Conservation (phyloP, 2,113 vertebrate species). For the Turnix velox region DNA sequence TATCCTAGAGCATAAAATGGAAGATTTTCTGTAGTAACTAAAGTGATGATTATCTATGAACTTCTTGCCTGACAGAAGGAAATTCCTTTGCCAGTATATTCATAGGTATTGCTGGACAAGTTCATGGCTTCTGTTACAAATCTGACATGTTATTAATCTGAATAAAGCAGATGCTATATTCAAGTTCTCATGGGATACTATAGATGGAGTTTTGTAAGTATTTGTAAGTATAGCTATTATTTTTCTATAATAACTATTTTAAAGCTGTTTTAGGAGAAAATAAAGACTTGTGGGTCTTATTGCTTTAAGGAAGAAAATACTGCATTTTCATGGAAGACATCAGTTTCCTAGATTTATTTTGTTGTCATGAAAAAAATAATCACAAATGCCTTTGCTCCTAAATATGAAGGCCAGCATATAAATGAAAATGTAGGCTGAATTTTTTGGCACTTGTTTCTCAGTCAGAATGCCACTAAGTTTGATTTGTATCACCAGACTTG, state of each 20-base stretch:
- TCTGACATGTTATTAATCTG: neutral
- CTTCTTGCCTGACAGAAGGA: neutral
- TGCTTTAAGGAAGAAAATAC: neutral
- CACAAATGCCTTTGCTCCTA: neutral
- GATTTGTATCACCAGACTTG: neutral
- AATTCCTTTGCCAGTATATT: neutral
- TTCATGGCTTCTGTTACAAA: neutral
- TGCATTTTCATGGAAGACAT: neutral
- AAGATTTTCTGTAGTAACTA: neutral
- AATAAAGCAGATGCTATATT: neutral
- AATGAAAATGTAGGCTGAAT: neutral
- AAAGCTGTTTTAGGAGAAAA: neutral
- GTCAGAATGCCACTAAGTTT: neutral
- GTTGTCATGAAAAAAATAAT: neutral
- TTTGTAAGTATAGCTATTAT: neutral
- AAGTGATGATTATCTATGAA: neutral
- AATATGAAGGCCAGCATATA: neutral
- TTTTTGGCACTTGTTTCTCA: neutral
- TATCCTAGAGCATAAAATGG: accelerated
- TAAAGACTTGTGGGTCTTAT: neutral
- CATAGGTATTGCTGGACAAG: neutral
- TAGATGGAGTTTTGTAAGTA: neutral
- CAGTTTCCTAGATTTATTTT: neutral
- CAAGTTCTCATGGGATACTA: neutral
- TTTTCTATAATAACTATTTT: neutral